Evolutionary conservation across 2,113 vertebrate genomes (phyloP).

Genomic region (Cebidichthys violaceus): DNA sequence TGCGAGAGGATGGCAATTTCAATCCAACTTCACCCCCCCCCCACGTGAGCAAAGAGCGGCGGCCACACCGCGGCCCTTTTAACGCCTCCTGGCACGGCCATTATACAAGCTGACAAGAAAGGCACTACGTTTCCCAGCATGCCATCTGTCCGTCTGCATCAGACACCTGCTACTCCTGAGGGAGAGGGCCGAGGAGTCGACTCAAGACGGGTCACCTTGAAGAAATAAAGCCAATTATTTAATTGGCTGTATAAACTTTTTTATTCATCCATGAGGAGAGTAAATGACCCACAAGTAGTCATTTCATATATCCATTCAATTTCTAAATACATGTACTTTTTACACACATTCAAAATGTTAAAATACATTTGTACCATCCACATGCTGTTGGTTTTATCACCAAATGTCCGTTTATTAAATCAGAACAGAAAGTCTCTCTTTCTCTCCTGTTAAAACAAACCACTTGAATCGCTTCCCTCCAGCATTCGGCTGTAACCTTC

Average conservation of each 20-base stretch:
- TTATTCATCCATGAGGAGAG: not conserved
- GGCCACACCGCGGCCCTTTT: constrained; percentile 33
- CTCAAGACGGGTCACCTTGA: constrained; percentile 28
- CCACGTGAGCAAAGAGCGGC: constrained; percentile 32
- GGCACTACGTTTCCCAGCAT: constrained; percentile 60
- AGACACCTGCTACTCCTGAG: constrained; percentile 14
- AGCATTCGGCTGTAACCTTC: not conserved
- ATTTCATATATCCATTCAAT: too few relatives aligned
- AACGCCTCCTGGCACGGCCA: constrained; percentile 26
- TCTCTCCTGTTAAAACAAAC: not conserved
- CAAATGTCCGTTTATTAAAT: too few relatives aligned
- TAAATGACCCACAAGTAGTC: not conserved
- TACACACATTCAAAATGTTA: not conserved
- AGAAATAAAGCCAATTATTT: not conserved
- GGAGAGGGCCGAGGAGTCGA: not conserved
- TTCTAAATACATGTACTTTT: not conserved
- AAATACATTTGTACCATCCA: not conserved
- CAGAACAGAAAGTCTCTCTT: too few relatives aligned
- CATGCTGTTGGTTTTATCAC: not conserved
- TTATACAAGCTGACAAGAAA: not conserved
- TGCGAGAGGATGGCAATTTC: constrained; percentile 46
- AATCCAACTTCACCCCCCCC: constrained; percentile 54
- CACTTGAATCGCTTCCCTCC: not conserved
- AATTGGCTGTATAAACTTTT: not conserved
- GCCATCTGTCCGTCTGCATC: constrained; percentile 38